A percentile compares a stretch with the other conserved stretches of the same genome.
Evolutionary conservation across 2,113 vertebrate species (phyloP).

Genomic region (Cochlearius cochlearius): DNA sequence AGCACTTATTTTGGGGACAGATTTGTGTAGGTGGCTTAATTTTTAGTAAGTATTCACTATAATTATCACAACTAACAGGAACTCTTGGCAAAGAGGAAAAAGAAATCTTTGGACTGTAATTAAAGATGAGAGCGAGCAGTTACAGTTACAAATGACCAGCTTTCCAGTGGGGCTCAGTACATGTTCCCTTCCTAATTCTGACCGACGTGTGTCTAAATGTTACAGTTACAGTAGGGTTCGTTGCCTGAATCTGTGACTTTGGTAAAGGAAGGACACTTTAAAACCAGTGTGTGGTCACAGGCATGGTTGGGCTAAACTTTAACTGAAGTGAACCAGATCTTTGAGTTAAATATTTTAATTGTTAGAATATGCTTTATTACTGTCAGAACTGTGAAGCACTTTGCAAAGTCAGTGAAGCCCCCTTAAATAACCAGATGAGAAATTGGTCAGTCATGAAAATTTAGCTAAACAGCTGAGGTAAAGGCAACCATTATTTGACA

Average conservation of each 20-base stretch:
- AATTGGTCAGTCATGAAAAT: background rate
- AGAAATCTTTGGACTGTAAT: background rate
- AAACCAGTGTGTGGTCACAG: background rate
- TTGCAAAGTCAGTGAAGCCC: background rate
- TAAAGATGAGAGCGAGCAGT: background rate
- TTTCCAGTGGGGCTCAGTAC: background rate
- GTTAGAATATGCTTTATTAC: background rate
- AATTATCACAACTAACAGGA: background rate
- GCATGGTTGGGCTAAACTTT: background rate
- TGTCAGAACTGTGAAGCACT: background rate
- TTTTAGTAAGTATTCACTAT: background rate
- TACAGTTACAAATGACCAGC: background rate
- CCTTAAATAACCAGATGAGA: background rate
- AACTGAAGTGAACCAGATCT: background rate
- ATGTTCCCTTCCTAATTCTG: background rate
- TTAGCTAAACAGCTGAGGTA: background rate
- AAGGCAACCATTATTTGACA: background rate
- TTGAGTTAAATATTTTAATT: background rate
- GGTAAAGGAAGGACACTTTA: background rate
- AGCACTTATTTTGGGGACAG: constrained; percentile 39
- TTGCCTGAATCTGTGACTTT: background rate
- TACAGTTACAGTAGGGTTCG: background rate
- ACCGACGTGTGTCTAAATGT: background rate
- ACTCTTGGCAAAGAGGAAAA: background rate
- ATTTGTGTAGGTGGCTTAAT: constrained; percentile 27